Base-by-base conservation (phyloP, 2,888 invertebrate genomes). In the Alloplasta piceator region DNA sequence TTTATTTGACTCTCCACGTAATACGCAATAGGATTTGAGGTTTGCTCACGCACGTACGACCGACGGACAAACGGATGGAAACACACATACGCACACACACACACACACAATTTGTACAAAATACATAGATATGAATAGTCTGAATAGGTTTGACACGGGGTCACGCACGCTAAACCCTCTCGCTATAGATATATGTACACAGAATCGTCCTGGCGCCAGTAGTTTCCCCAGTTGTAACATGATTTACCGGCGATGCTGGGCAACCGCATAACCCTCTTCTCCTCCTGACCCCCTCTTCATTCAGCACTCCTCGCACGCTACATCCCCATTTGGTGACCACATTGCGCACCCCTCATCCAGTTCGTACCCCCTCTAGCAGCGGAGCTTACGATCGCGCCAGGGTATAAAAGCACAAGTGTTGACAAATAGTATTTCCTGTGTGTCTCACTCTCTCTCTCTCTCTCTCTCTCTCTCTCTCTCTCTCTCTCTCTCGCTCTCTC, bases 361-460 rank as follows among this genome's bases (percentile, higher is more conserved):
- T 66, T 16, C 43, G 43, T 48, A 46, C 46, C 26, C 60, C 70
- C 64, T 58, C 66, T 12, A 36, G 26, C 43, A 16, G 39, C 66
- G 16, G 36, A 55, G 12, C 43, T 55, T 39, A 14, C 50, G 43
- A 10, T 55, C 60, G 12, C 63, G 46, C 56, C 68, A 58, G 68
- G 73, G 86, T 86, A 86, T 83, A 86, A 87, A 87, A 85, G 86
- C 85, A 78, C 83, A 82, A 84, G 84, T 87, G 85, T 86, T 86
- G 88, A 88, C 86, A 87, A 89, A 89, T 87, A 88, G 85, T 86
- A 84, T 88, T 84, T 84, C 83, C 84, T 82, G 68, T 63, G 39
- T 39, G 12, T 55, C 39, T 63, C 74, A 41, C 38, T 10, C 12
- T 14, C 52, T 39, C 26, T 26, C 26, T 26, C 26, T 26, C 26